Evolutionary conservation across 2,797 vertebrate species (phyloP).

Genomic region (Sphenodon punctatus): DNA sequence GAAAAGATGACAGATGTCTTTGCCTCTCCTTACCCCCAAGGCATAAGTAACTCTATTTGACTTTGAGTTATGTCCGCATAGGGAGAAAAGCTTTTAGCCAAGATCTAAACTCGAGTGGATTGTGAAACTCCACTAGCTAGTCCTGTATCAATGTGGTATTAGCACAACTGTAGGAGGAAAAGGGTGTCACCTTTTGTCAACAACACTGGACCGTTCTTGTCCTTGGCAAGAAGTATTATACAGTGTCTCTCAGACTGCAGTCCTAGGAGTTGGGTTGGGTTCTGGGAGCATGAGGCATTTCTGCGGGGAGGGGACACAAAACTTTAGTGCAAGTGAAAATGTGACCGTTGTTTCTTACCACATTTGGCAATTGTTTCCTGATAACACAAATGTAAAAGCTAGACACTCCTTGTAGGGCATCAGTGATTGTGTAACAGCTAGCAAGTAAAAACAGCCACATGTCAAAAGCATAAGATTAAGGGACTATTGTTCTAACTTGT

Average conservation of each 20-base stretch:
- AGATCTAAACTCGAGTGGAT: no score
- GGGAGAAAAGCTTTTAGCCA: no score
- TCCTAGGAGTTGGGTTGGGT: no score
- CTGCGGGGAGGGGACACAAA: slow-evolving; percentile 25
- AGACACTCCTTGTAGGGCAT: not conserved
- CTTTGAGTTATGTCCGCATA: not conserved
- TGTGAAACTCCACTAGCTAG: not conserved
- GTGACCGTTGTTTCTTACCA: not conserved
- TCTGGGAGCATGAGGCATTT: not conserved
- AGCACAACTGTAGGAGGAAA: no score
- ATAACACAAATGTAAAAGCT: not conserved
- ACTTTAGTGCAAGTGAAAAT: not conserved
- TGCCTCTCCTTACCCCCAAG: not conserved
- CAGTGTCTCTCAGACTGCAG: no score
- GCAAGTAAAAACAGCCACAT: not conserved
- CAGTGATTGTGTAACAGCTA: not conserved
- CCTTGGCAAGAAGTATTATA: no score
- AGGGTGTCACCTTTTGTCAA: no score
- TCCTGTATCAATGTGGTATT: not conserved
- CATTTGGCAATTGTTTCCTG: not conserved
- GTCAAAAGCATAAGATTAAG: not conserved
- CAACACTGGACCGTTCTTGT: no score
- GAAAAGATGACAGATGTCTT: not conserved
- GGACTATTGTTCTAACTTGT: no score
- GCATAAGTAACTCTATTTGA: not conserved